phyloP scores from a whole-genome alignment of 2,888 invertebrate genomes.

The Chrysotoxum bicinctum region DNA sequence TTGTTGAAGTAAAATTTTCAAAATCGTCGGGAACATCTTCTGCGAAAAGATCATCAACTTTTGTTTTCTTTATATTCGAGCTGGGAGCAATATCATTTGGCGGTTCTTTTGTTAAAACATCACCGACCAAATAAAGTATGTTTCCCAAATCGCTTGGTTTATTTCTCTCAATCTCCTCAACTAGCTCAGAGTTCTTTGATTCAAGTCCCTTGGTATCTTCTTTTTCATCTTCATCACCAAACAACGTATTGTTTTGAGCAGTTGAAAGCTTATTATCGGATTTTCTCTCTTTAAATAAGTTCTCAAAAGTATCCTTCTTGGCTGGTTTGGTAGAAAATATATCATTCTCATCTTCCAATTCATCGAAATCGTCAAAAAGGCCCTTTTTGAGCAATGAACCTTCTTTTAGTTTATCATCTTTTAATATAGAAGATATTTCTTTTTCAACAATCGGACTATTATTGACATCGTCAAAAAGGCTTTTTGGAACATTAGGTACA shows the following conservation, averaged over 20 bases:
- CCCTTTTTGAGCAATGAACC: conserved; percentile 14
- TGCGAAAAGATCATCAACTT: conserved; percentile 33
- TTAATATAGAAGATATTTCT: neutral
- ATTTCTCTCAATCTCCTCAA: neutral
- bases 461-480: neutral
- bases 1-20: conserved; percentile 61
- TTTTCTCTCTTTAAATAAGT: neutral
- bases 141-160: neutral
- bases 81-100: conserved; percentile 11
- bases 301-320: neutral
- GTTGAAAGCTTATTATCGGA: neutral
- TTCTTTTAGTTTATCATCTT: neutral
- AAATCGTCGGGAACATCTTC: conserved; percentile 49
- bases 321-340: neutral
- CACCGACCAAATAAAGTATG: neutral
- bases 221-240: neutral
- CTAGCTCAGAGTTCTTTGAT: neutral
- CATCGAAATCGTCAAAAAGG: conserved; percentile 48
- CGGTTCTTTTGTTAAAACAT: conserved; percentile 17
- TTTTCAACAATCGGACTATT: neutral
- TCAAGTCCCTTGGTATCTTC: neutral
- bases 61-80: neutral
- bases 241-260: neutral
- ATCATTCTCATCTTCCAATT: conserved; percentile 29
- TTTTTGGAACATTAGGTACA: neutral